Percentiles rank a stretch among this genome's conserved stretches.
These are phyloP conservation scores for Eupithecia pulchellata DNA, from an alignment of 2,888 invertebrate species.

Conservation along the genomic window DNA sequence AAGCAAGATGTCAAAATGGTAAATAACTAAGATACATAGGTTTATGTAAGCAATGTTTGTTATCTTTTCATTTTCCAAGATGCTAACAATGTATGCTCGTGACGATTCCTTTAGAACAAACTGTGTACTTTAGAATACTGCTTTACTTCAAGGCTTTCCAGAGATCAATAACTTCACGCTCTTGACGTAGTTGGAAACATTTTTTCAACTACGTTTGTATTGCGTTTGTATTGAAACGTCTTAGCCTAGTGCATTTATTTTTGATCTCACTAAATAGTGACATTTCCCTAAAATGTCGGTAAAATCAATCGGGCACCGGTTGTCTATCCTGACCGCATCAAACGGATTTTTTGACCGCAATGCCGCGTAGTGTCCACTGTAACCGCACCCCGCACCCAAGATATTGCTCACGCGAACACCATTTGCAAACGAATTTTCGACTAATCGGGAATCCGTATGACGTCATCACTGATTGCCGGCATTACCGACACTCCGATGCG, in stretches of 20 bases:
- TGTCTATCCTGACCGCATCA: too few relatives aligned
- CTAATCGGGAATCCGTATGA: too few relatives aligned
- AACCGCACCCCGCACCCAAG: too few relatives aligned
- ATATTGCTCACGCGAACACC: too few relatives aligned
- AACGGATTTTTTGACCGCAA: too few relatives aligned
- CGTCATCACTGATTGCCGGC: too few relatives aligned
- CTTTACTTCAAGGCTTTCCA: conserved; percentile 2
- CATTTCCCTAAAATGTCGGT: not conserved
- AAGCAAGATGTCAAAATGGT: not conserved
- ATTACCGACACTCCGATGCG: too few relatives aligned
- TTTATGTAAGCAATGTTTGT: not conserved
- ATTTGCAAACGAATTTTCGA: too few relatives aligned
- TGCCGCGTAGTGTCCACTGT: too few relatives aligned
- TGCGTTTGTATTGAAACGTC: too few relatives aligned
- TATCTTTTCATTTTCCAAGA: not conserved
- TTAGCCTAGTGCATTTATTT: not conserved
- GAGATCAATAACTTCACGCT: conserved; percentile 8
- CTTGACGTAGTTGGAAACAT: not conserved
- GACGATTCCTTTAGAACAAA: not conserved
- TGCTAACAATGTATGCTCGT: not conserved
- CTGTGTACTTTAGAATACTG: conserved; percentile 1
- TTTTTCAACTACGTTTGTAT: too few relatives aligned
- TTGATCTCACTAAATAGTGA: not conserved
- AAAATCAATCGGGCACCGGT: too few relatives aligned
- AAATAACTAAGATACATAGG: not conserved